These are phyloP conservation scores for Reinhardtius hippoglossoides DNA, from an alignment of 2,113 vertebrate species.

Conservation along the genomic window DNA sequence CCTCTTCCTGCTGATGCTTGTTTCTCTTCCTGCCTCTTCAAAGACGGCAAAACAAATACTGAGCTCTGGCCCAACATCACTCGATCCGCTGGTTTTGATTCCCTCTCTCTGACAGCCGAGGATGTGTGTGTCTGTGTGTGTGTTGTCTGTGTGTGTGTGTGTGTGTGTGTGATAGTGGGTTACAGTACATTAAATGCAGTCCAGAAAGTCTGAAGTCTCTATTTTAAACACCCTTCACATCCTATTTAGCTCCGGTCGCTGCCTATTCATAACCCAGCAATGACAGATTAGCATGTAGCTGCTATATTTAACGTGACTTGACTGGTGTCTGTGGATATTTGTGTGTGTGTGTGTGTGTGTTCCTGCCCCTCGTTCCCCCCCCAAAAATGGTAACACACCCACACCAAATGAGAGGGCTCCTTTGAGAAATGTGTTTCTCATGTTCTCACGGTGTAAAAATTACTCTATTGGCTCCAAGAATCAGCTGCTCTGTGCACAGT, in stretches of 20 bases:
- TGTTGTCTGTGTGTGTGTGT: constrained; percentile 16
- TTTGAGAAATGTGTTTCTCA: constrained; percentile 79
- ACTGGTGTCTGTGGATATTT: constrained; percentile 15
- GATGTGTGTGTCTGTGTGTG: constrained; percentile 28
- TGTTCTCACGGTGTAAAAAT: constrained; percentile 81
- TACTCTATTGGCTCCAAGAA: constrained; percentile 67
- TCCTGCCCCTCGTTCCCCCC: constrained; percentile 22
- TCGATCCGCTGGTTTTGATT: constrained; percentile 42
- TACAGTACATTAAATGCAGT: constrained; percentile 28
- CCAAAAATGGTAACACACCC: constrained; percentile 74
- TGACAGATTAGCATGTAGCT: constrained; percentile 50
- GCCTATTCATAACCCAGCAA: constrained; percentile 55
- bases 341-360: constrained; percentile 25
- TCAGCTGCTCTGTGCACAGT: constrained; percentile 67
- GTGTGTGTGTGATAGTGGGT: constrained; percentile 27
- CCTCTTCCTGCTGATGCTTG: constrained; percentile 35
- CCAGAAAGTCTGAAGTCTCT: constrained; percentile 23
- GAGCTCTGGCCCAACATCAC: constrained; percentile 48
- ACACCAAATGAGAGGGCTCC: constrained; percentile 71
- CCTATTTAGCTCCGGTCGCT: constrained; percentile 22
- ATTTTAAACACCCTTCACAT: constrained; percentile 62
- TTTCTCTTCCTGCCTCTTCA: constrained; percentile 65
- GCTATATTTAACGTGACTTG: constrained; percentile 56
- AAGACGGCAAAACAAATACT: constrained; percentile 62
- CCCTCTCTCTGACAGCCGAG: constrained; percentile 12